Percentiles rank a stretch among this genome's conserved stretches.
Conservation (phyloP, 2,113 vertebrate genomes). For the Microcebus griseorufus region DNA sequence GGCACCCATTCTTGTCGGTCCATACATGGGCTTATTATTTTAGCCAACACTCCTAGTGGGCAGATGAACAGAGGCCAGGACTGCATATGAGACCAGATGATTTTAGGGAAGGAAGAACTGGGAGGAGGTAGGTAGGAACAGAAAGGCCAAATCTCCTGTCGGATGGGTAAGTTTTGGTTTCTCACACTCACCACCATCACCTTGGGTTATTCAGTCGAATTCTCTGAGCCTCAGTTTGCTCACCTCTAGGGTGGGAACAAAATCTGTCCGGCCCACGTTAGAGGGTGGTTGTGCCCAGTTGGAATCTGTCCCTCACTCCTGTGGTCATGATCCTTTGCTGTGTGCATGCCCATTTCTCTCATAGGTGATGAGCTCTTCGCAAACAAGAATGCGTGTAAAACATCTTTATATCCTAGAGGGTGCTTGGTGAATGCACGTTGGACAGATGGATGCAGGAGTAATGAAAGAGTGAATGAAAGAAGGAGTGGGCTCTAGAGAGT, state of each 20-base stretch:
- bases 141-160: not conserved
- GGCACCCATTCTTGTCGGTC: not conserved
- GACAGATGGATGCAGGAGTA: not conserved
- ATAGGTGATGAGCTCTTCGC: not conserved
- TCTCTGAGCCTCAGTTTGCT: not conserved
- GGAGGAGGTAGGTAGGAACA: not conserved
- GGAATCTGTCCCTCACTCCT: not conserved
- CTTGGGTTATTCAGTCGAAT: not conserved
- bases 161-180: not conserved
- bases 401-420: not conserved
- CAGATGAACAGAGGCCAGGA: not conserved
- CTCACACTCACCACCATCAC: not conserved
- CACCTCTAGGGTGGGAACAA: not conserved
- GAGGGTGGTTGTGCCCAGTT: not conserved
- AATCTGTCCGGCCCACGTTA: not conserved
- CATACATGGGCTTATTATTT: not conserved
- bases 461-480: not conserved
- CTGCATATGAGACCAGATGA: not conserved
- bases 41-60: not conserved
- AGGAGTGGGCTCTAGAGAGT: not conserved
- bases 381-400: not conserved
- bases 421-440: not conserved
- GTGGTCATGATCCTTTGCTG: not conserved
- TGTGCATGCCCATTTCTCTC: not conserved
- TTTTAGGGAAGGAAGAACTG: not conserved